Evolutionary conservation across 2,888 invertebrate genomes (phyloP), one percentile per base, ranked within the genome.

Genomic region (Beris morrisii): DNA sequence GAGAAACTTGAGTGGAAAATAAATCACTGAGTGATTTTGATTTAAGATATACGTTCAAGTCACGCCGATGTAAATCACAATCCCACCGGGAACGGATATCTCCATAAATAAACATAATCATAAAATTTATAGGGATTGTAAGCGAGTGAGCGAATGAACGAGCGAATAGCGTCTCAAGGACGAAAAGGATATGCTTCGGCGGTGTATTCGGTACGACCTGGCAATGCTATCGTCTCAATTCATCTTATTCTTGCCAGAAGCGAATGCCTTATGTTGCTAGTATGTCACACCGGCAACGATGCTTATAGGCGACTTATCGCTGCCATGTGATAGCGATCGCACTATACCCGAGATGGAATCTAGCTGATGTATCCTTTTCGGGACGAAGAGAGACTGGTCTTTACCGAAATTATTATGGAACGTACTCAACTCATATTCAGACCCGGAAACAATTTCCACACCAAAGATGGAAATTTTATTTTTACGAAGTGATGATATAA

Each of bases 11-110:
- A 61, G 61, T 61, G 43, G 38, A 22, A 28, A 64, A 64, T 64
- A 64, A 64, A 64, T 64, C 64, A 64, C 64, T 55, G 64, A 64
- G 64, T 64, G 64, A 64, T 64, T 64, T 64, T 64, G 64, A 64
- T 64, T 64, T 64, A 64, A 54, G 45, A 64, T 53, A 44, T 54
- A 55, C 54, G 54, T 30, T 45, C 54, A 15, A 64, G 54, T 53
- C 54, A 64, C 54, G 55, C 11, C 45, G 64, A 64, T 64, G 64
- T 64, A 64, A 64, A 64, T 64, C 64, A 64, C 55, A 46, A 22
- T 38, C 54, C 64, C 55, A 38, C 55, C 53, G 64, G 55, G 54
- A 46, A 45, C 53, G 64, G 52, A 44, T 30, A 64, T 53, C 54
- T 54, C 46, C 64, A 64, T 64, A 64, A 64, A 64, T 64, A 64